Base-by-base conservation (phyloP, 37 sponge, comb jelly and placozoan genomes). In the Beroe ovata region DNA sequence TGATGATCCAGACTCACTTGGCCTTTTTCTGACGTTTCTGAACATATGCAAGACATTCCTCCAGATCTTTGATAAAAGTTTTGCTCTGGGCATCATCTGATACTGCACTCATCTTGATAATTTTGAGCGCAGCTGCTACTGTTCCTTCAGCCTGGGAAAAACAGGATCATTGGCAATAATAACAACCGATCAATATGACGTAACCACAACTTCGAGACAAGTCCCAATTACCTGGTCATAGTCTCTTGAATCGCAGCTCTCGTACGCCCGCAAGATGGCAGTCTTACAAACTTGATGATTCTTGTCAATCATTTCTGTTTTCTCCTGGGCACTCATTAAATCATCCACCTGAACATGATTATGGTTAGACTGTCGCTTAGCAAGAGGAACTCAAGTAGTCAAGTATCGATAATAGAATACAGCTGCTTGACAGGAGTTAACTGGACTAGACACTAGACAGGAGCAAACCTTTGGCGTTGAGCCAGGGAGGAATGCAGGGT, bases 401-500 rank as follows among this genome's bases (percentile, higher is more conserved):
- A n/a, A n/a, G n/a, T n/a, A n/a, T n/a, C n/a, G n/a, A n/a, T n/a
- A n/a, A n/a, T n/a, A n/a, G n/a, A n/a, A n/a, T n/a, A n/a, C n/a
- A n/a, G n/a, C n/a, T n/a, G n/a, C n/a, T n/a, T n/a, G n/a, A n/a
- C n/a, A n/a, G n/a, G n/a, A n/a, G n/a, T n/a, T n/a, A n/a, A n/a
- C n/a, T n/a, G n/a, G n/a, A n/a, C n/a, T n/a, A n/a, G n/a, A n/a
- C n/a, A n/a, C n/a, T n/a, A n/a, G 16, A 16, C 11, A 58, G 16
- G 11, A 16, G 16, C 59, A 11, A 28, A 66, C 69, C 69, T 66
- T 66, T 6, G 69, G 32, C 14, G 36, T 30, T 4, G 69, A 47
- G 6, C 54, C 92, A 34, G 92, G 93, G 39, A 95, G 90, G 93
- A 95, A 94, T 40, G 96, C 96, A 0, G 96, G 96, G 88, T 95